Conservation (phyloP, 2,797 vertebrate species). For the Thalassophryne amazonica region DNA sequence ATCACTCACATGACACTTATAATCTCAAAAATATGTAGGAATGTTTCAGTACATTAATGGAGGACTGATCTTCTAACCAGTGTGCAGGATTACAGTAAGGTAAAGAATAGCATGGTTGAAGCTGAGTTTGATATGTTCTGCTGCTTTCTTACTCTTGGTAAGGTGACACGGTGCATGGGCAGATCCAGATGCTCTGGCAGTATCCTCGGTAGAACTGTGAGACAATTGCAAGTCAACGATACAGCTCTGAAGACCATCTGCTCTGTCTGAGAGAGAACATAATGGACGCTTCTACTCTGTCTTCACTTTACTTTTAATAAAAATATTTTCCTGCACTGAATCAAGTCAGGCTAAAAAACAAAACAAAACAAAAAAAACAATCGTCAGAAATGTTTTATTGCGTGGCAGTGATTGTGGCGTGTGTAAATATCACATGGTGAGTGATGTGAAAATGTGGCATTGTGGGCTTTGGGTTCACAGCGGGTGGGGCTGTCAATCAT, state of each 20-base stretch:
- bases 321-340: constrained; percentile 38
- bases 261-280: constrained; percentile 55
- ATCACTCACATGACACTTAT: too few relatives aligned
- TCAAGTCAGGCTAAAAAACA: constrained; percentile 41
- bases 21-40: too few relatives aligned
- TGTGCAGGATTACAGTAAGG: constrained; percentile 5
- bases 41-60: not conserved
- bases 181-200: constrained; percentile 68
- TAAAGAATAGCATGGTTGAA: constrained; percentile 9
- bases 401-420: constrained; percentile 12
- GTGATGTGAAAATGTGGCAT: constrained; percentile 23
- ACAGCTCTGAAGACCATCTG: constrained; percentile 75
- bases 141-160: constrained; percentile 34
- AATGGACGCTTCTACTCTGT: constrained; percentile 46
- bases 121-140: constrained; percentile 14
- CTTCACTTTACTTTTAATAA: constrained; percentile 28
- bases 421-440: constrained; percentile 27
- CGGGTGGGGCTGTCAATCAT: not conserved
- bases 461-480: constrained; percentile 14
- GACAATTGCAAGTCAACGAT: constrained; percentile 73
- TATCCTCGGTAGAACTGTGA: constrained; percentile 52
- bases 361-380: too few relatives aligned
- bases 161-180: constrained; percentile 46
- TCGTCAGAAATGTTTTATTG: constrained; percentile 22
- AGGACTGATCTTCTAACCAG: not conserved